Conservation (phyloP, 2,888 invertebrate genomes). For the Chymomyza procnemis region DNA sequence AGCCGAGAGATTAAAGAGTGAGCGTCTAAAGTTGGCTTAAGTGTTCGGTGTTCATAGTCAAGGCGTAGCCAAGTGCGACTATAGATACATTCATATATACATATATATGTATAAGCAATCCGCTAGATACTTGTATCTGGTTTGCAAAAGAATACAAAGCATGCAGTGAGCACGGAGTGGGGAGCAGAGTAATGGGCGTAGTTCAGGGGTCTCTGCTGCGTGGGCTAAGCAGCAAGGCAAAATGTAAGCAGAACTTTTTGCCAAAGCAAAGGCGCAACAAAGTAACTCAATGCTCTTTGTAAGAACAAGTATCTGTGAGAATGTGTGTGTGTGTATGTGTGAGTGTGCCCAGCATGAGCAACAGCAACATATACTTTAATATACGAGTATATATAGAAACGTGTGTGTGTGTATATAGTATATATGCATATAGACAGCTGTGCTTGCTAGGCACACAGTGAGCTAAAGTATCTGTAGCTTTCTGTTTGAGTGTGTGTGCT, state of each 20-base stretch:
- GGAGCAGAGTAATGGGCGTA: not conserved
- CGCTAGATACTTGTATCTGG: constrained; percentile 18
- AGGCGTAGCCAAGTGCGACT: constrained; percentile 29
- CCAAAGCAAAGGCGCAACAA: constrained; percentile 14
- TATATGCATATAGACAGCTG: not conserved
- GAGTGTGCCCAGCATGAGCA: constrained; percentile 3
- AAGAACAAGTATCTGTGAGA: constrained; percentile 17
- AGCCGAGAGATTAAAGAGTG: constrained; percentile 32
- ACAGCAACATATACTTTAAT: not conserved
- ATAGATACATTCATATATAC: constrained; percentile 28
- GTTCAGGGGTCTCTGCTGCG: not conserved
- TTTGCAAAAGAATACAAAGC: constrained; percentile 7
- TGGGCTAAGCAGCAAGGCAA: not conserved
- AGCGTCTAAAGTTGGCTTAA: constrained; percentile 51
- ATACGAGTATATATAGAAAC: constrained; percentile 35
- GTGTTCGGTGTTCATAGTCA: constrained; percentile 35
- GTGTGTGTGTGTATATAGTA: not conserved
- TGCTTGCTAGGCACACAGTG: not conserved
- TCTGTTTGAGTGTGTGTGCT: constrained; percentile 24
- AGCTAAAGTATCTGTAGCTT: constrained; percentile 1
- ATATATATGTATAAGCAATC: constrained; percentile 13
- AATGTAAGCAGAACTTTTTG: not conserved
- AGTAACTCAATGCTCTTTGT: constrained; percentile 14
- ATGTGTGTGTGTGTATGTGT: constrained; percentile 22
- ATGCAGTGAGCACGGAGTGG: not conserved